Evolutionary conservation across 2,113 vertebrate species (phyloP).

Genomic region (Hemiprocne comata): DNA sequence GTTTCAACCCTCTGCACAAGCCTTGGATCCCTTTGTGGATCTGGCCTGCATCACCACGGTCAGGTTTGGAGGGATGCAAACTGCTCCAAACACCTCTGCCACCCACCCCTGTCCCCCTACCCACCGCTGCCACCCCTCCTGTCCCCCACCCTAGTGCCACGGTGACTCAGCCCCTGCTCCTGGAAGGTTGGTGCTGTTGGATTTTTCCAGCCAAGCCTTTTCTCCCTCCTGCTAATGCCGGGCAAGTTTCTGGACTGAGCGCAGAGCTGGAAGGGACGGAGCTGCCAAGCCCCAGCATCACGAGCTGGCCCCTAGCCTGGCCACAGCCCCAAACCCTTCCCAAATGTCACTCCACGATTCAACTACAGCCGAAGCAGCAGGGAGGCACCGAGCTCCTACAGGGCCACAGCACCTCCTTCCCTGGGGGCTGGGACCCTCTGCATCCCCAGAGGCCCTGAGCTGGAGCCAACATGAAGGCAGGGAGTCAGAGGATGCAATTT

Average conservation of each 20-base stretch:
- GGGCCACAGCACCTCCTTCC: not conserved
- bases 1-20: not conserved
- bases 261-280: not conserved
- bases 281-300: constrained; percentile 46
- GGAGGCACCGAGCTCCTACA: not conserved
- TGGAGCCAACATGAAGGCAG: not conserved
- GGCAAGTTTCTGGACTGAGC: constrained; percentile 35
- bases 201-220: constrained; percentile 47
- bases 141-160: not conserved
- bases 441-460: not conserved
- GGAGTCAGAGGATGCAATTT: not conserved
- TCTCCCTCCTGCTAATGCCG: constrained; percentile 29
- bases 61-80: not conserved
- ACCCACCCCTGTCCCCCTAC: not conserved
- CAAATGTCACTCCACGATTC: not conserved
- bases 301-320: constrained; percentile 21
- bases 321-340: not conserved
- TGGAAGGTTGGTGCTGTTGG: not conserved
- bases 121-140: not conserved
- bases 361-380: not conserved
- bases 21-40: not conserved
- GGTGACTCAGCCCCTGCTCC: not conserved
- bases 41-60: not conserved
- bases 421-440: fast-evolving
- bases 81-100: not conserved